Conservation (phyloP, 2,888 invertebrate species). For the Ethmia dodecea region DNA sequence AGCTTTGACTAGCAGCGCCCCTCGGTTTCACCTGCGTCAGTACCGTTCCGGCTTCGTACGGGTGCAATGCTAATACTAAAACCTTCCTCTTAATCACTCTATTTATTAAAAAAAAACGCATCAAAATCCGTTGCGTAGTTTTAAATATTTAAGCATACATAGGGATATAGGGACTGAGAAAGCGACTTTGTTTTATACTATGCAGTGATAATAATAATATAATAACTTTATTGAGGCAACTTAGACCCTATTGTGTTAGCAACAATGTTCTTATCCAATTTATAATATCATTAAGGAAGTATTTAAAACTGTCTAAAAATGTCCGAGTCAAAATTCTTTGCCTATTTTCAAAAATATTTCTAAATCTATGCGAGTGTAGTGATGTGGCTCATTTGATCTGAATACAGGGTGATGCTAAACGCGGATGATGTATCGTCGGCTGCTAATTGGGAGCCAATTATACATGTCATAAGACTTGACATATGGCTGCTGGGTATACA, state of each 20-base stretch:
- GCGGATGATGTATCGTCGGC: constrained; percentile 22
- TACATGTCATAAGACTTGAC: constrained; percentile 21
- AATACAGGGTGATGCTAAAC: constrained; percentile 6
- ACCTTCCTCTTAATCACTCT: too few species aligned
- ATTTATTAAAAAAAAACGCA: too few species aligned
- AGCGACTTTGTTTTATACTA: too few species aligned
- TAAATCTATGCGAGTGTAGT: background rate
- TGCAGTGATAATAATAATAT: too few species aligned
- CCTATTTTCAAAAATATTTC: background rate
- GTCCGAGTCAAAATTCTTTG: background rate
- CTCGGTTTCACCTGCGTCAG: too few species aligned
- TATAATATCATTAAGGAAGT: background rate
- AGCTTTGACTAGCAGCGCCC: too few species aligned
- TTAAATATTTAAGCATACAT: too few species aligned
- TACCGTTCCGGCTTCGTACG: too few species aligned
- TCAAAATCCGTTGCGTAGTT: too few species aligned
- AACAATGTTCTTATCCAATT: background rate
- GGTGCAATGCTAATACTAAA: too few species aligned
- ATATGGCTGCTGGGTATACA: constrained; percentile 13
- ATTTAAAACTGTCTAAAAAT: background rate
- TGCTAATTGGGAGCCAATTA: constrained; percentile 31
- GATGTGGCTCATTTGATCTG: constrained; percentile 1
- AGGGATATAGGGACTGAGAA: too few species aligned
- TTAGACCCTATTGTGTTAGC: background rate
- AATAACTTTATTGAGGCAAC: too few species aligned